Evolutionary conservation across 2,888 invertebrate species (phyloP), one percentile per base, ranked within the genome.

Genomic region (Arge pagana): DNA sequence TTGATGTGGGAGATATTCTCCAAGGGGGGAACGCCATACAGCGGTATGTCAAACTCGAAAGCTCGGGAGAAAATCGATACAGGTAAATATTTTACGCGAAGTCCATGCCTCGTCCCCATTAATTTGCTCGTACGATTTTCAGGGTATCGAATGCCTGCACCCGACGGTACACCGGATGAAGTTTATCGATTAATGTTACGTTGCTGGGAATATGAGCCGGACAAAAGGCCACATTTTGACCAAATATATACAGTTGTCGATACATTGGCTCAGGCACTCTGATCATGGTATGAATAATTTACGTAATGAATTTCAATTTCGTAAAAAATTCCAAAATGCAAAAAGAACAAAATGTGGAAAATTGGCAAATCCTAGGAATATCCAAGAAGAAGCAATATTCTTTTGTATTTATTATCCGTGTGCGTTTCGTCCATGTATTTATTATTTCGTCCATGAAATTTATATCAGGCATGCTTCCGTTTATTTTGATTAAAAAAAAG

Each of bases 1-100:
- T 79, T 97, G 52, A 90, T 93, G 83, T 97, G 96, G 96, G 96
- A 97, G 79, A 92, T 97, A 70, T 96, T 96, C 79, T 91, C 96
- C 0, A 86, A 88, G 72, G 96, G 96, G 1, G 90, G 90, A 61
- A 94, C 93, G 45, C 96, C 96, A 0, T 97, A 97, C 72, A 88
- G 89, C 30, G 96, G 96, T 19, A 86, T 95, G 85, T 93, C 90
- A 64, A 97, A 97, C 79, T 90, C 93, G 7, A 88, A 93, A 70
- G 95, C 96, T 0, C 81, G 96, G 56, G 95, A 96, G 79, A 91
- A 91, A 79, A 94, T 97, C 57, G 96, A 96, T 77, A 83, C 87
- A 66, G 96, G 96, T 93, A 78, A 65, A 71, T 37, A n/a, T n/a
- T n/a, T n/a, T n/a, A n/a, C n/a, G n/a, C n/a, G n/a, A n/a, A n/a